phyloP scores from a whole-genome alignment of 2,113 vertebrate genomes.

The Eurystomus gularis region DNA sequence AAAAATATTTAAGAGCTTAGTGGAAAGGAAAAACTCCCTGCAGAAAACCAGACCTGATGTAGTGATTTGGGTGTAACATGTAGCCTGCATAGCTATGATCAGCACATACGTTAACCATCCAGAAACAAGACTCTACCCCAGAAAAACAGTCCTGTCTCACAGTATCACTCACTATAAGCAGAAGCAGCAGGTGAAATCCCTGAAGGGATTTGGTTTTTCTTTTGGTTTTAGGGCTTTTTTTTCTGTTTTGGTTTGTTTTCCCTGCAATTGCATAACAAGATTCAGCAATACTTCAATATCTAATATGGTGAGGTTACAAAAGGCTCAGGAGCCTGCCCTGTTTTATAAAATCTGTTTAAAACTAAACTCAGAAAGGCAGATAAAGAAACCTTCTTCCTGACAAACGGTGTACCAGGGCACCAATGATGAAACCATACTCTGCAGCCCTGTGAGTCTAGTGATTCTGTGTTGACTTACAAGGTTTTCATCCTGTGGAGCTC shows the following conservation, averaged over 20 bases:
- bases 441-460: neutral
- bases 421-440: neutral
- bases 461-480: neutral
- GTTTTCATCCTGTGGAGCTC: neutral
- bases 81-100: neutral
- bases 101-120: neutral
- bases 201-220: neutral
- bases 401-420: neutral
- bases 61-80: neutral
- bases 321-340: neutral
- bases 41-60: neutral
- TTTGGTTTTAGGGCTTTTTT: neutral
- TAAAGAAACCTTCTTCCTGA: neutral
- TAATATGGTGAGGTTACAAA: neutral
- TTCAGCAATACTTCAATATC: neutral
- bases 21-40: neutral
- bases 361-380: neutral
- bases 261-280: neutral
- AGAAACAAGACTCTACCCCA: neutral
- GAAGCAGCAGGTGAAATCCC: neutral
- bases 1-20: neutral
- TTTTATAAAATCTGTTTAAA: conserved; percentile 18
- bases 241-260: neutral
- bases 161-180: neutral
- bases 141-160: neutral